phyloP scores from a whole-genome alignment of 2,797 vertebrate species.

The Triplophysa yarkandensis region DNA sequence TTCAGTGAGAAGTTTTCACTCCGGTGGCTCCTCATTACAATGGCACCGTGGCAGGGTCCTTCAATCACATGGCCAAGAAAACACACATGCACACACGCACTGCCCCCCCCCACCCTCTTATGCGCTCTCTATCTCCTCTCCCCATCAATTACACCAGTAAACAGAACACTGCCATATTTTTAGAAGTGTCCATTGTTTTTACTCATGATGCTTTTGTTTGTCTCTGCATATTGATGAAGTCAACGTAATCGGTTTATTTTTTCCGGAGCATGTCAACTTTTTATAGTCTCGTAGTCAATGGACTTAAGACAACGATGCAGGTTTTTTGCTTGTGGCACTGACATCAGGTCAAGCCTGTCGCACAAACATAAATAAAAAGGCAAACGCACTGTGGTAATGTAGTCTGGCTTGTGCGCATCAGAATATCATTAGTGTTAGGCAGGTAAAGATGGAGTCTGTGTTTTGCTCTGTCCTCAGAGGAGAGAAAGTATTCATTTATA shows the following conservation, averaged over 20 bases:
- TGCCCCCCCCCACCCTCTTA: slow-evolving; percentile 33
- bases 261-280: not conserved
- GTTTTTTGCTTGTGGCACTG: not conserved
- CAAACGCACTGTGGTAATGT: slow-evolving; percentile 21
- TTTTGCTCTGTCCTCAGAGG: slow-evolving; percentile 32
- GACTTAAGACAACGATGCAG: not conserved
- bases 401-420: not conserved
- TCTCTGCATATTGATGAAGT: slow-evolving; percentile 34
- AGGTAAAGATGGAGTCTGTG: slow-evolving; percentile 29
- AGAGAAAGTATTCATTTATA: slow-evolving; percentile 55
- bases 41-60: slow-evolving; percentile 78
- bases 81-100: slow-evolving; percentile 58
- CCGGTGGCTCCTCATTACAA: slow-evolving; percentile 74
- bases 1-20: slow-evolving; percentile 75
- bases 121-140: slow-evolving; percentile 43
- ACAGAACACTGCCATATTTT: slow-evolving; percentile 49
- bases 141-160: slow-evolving; percentile 57
- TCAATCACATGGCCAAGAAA: slow-evolving; percentile 76
- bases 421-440: slow-evolving; percentile 40
- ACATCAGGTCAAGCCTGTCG: not conserved
- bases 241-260: not conserved
- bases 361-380: not conserved
- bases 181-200: slow-evolving; percentile 42
- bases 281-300: not conserved
- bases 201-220: slow-evolving; percentile 31